These are phyloP conservation scores for Nixonia krombeini DNA, from an alignment of 1,140 invertebrate species.

Conservation along the genomic window DNA sequence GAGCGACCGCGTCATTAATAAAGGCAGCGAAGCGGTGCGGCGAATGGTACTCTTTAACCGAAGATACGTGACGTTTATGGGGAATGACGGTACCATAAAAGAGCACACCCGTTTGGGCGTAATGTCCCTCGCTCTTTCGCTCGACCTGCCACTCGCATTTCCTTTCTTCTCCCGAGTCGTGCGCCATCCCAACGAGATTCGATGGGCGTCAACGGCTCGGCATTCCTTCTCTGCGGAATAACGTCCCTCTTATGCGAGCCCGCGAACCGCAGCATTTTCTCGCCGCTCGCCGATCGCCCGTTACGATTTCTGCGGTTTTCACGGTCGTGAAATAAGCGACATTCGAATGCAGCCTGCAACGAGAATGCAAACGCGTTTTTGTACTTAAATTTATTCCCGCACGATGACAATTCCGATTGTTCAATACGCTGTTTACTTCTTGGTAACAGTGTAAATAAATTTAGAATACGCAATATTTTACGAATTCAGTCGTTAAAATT, in stretches of 20 bases:
- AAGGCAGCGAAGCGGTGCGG: slow-evolving; percentile 29
- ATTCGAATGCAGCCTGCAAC: slow-evolving; percentile 24
- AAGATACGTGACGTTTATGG: slow-evolving; percentile 64
- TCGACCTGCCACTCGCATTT: slow-evolving; percentile 12
- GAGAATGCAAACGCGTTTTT: too few species aligned
- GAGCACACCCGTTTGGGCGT: slow-evolving; percentile 38
- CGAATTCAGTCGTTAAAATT: too few species aligned
- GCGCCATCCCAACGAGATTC: slow-evolving; percentile 20
- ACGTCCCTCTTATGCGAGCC: neutral
- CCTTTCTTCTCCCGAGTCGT: slow-evolving; percentile 1
- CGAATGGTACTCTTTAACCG: slow-evolving; percentile 49
- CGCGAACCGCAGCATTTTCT: slow-evolving; percentile 47
- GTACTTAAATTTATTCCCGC: too few species aligned
- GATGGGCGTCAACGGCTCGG: slow-evolving; percentile 40
- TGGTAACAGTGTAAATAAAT: too few species aligned
- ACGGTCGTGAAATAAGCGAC: slow-evolving; percentile 56
- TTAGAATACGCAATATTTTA: too few species aligned
- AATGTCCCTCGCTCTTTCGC: slow-evolving; percentile 42
- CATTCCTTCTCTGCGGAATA: slow-evolving; percentile 4
- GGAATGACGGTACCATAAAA: slow-evolving; percentile 56
- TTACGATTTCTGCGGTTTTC: slow-evolving; percentile 56
- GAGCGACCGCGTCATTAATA: slow-evolving; percentile 53
- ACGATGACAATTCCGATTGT: too few species aligned
- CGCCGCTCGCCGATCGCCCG: slow-evolving; percentile 40
- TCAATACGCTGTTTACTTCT: too few species aligned